These are phyloP conservation scores for Eristalinus sepulchralis DNA, from an alignment of 2,888 invertebrate genomes.

Conservation along the genomic window DNA sequence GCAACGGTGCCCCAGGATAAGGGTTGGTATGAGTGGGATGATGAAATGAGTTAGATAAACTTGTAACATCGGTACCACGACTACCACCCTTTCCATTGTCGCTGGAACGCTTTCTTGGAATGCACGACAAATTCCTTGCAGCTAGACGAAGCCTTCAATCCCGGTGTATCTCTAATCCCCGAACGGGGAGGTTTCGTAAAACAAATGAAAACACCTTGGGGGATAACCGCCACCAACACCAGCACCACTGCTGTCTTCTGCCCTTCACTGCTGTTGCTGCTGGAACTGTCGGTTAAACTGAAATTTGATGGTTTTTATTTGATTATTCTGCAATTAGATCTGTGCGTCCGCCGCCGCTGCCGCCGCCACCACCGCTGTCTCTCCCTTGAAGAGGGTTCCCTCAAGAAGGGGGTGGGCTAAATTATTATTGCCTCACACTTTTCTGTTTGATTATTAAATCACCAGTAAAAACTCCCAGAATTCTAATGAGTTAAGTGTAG, in stretches of 20 bases:
- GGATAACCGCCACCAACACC: constrained; percentile 22
- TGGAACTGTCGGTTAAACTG: constrained; percentile 62
- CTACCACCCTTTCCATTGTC: constrained; percentile 57
- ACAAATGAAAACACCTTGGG: constrained; percentile 63
- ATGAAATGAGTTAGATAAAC: constrained; percentile 66
- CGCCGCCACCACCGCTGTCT: no score
- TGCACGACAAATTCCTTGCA: background rate
- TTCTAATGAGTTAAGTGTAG: constrained; percentile 71
- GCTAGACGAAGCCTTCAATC: background rate
- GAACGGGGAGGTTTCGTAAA: constrained; percentile 26
- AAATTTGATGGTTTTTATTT: constrained; percentile 72
- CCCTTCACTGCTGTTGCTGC: background rate
- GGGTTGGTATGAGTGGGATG: constrained; percentile 45
- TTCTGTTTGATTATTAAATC: constrained; percentile 67
- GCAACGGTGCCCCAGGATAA: constrained; percentile 1
- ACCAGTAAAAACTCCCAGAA: constrained; percentile 69
- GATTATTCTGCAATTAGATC: constrained; percentile 71
- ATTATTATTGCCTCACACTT: constrained; percentile 60
- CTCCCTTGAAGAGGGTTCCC: background rate
- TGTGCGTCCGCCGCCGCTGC: constrained; percentile 16
- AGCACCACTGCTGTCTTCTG: no score
- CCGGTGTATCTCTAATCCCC: constrained; percentile 36
- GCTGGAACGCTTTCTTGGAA: constrained; percentile 18
- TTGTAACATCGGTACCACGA: constrained; percentile 31
- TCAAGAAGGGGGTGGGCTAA: constrained; percentile 36